Conservation (phyloP, 2,113 vertebrate genomes). For the Etheostoma spectabile region DNA sequence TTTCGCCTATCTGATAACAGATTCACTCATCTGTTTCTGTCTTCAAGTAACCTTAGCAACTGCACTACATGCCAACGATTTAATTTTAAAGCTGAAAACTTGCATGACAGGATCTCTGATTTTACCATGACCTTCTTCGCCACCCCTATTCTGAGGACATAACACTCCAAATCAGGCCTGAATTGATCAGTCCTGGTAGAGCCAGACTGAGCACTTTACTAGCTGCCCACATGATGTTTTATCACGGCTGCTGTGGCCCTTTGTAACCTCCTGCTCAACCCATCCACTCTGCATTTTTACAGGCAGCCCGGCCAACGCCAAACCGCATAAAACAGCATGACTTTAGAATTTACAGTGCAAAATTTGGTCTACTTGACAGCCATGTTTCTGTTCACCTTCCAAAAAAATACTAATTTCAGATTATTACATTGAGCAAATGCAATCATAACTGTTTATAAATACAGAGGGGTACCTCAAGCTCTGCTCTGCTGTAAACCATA, state of each 20-base stretch:
- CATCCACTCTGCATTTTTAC: constrained; percentile 44
- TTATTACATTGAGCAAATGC: constrained; percentile 77
- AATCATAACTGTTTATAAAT: constrained; percentile 79
- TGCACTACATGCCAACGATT: neutral
- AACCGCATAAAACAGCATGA: constrained; percentile 64
- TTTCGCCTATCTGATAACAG: neutral
- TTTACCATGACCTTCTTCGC: constrained; percentile 15
- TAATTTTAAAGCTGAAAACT: neutral
- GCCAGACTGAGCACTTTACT: constrained; percentile 33
- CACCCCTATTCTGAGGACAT: neutral
- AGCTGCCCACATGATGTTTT: constrained; percentile 50
- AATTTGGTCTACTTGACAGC: constrained; percentile 46
- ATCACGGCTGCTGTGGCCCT: constrained; percentile 43
- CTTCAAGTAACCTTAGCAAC: neutral
- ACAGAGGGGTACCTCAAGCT: constrained; percentile 66
- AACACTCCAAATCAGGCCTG: constrained; percentile 17
- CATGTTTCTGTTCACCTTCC: constrained; percentile 56
- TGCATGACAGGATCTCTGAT: constrained; percentile 16
- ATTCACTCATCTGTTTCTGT: constrained; percentile 17
- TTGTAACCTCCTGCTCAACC: constrained; percentile 56
- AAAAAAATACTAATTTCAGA: constrained; percentile 69
- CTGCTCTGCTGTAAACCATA: constrained; percentile 67
- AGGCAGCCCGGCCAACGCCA: constrained; percentile 39
- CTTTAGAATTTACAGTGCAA: constrained; percentile 46
- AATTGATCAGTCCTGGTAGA: constrained; percentile 25